phyloP scores from a whole-genome alignment of 2,888 invertebrate species.

The Epicampocera succincta region DNA sequence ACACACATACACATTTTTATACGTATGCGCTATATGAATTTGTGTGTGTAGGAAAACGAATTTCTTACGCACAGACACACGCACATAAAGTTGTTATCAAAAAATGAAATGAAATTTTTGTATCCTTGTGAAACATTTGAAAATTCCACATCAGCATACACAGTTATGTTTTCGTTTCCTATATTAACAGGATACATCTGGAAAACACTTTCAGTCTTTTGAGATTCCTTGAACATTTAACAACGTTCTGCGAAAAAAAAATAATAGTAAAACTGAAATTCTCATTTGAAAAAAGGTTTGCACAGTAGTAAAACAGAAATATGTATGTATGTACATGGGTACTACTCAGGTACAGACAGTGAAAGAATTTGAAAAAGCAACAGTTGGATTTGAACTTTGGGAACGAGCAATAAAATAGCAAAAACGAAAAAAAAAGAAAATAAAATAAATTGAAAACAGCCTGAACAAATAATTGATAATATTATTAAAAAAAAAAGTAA shows the following conservation, averaged over 20 bases:
- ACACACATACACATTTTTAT: not conserved
- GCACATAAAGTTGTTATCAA: conserved; percentile 58
- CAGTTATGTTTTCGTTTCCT: conserved; percentile 70
- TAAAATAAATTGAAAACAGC: conserved; percentile 13
- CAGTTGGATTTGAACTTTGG: conserved; percentile 64
- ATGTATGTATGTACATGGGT: too few relatives aligned
- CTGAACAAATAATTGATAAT: not conserved
- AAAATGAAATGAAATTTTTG: conserved; percentile 66
- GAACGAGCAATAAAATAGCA: conserved; percentile 21
- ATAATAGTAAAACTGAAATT: not conserved
- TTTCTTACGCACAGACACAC: conserved; percentile 21
- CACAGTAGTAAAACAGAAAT: not conserved
- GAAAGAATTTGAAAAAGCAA: conserved; percentile 56
- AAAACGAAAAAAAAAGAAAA: conserved; percentile 14
- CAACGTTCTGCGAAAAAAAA: conserved; percentile 66
- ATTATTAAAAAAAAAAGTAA: not conserved
- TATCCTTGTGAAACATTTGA: conserved; percentile 71
- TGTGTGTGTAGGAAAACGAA: too few relatives aligned
- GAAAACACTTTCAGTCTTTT: conserved; percentile 74
- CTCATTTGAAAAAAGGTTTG: conserved; percentile 31
- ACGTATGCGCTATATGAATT: too few relatives aligned
- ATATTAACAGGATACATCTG: conserved; percentile 74
- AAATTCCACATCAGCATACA: conserved; percentile 56
- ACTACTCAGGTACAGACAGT: conserved; percentile 8
- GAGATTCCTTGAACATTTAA: conserved; percentile 75